A percentile compares a stretch with the other conserved stretches of the same genome.
Evolutionary conservation across 2,113 vertebrate species (phyloP).

Genomic region (Tetraodon nigroviridis): DNA sequence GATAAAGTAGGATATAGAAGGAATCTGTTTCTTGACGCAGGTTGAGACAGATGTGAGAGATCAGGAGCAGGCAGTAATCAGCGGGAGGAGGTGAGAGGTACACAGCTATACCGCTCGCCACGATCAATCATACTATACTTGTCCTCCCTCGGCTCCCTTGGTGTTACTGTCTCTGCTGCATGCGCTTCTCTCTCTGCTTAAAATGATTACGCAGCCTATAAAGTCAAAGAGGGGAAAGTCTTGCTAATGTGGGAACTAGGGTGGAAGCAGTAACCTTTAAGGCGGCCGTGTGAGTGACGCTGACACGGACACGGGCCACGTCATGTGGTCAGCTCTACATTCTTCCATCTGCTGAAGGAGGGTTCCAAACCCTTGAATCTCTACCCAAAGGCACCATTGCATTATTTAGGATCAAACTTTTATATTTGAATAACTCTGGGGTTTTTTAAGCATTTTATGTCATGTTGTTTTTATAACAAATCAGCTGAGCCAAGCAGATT

Average conservation of each 20-base stretch:
- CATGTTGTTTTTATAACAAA: neutral
- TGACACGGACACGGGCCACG: slow-evolving; percentile 64
- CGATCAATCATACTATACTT: slow-evolving; percentile 71
- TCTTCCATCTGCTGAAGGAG: slow-evolving; percentile 50
- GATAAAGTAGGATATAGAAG: slow-evolving; percentile 22
- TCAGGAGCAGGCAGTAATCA: slow-evolving; percentile 66
- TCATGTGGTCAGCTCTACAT: slow-evolving; percentile 60
- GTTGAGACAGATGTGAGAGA: slow-evolving; percentile 70
- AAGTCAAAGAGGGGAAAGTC: slow-evolving; percentile 68
- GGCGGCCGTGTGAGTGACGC: slow-evolving; percentile 57
- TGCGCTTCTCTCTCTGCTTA: slow-evolving; percentile 70
- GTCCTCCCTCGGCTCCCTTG: slow-evolving; percentile 66
- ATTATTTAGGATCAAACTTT: too few relatives aligned
- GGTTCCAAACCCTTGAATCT: slow-evolving; percentile 65
- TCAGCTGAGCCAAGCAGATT: slow-evolving; percentile 32
- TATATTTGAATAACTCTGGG: too few relatives aligned
- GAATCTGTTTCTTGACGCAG: slow-evolving; percentile 54
- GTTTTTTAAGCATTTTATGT: slow-evolving; percentile 2
- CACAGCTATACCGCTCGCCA: slow-evolving; percentile 61
- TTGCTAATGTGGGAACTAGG: slow-evolving; percentile 71
- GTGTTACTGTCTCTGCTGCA: slow-evolving; percentile 70
- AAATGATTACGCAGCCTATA: slow-evolving; percentile 75
- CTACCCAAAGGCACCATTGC: slow-evolving; percentile 12
- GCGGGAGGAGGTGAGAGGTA: slow-evolving; percentile 59
- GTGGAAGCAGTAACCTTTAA: slow-evolving; percentile 73